Percentiles rank a stretch among this genome's conserved stretches.
Evolutionary conservation across 2,797 vertebrate species (phyloP).

Genomic region (Paguma larvata): DNA sequence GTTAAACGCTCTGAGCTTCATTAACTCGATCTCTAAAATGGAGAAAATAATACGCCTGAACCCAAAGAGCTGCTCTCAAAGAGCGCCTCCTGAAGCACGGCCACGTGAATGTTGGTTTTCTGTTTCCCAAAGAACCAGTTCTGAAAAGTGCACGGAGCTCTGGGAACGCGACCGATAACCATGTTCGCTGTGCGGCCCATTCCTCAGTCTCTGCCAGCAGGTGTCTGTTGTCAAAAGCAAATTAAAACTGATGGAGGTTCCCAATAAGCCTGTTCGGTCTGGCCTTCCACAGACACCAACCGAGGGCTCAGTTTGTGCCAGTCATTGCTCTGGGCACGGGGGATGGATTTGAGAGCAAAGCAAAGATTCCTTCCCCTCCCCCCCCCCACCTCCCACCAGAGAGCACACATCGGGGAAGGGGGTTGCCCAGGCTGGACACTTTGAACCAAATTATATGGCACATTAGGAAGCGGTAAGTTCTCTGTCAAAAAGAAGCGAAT

Average conservation of each 20-base stretch:
- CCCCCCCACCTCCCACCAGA: rapidly evolving
- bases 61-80: neutral
- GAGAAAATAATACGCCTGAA: neutral
- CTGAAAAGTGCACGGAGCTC: no score
- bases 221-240: neutral
- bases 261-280: neutral
- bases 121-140: neutral
- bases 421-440: neutral
- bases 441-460: neutral
- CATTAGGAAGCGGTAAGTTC: neutral
- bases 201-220: neutral
- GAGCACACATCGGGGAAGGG: neutral
- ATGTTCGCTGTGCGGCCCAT: rapidly evolving
- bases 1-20: neutral
- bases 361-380: neutral
- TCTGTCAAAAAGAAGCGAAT: neutral
- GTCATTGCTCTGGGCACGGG: neutral
- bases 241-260: neutral
- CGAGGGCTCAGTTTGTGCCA: neutral
- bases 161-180: neutral
- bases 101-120: neutral
- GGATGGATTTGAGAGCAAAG: neutral
- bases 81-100: neutral
- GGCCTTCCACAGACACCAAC: neutral
- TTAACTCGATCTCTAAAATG: neutral